Evolutionary conservation across 1,140 invertebrate genomes (phyloP).

Genomic region (Stratiolaelaps scimitus): DNA sequence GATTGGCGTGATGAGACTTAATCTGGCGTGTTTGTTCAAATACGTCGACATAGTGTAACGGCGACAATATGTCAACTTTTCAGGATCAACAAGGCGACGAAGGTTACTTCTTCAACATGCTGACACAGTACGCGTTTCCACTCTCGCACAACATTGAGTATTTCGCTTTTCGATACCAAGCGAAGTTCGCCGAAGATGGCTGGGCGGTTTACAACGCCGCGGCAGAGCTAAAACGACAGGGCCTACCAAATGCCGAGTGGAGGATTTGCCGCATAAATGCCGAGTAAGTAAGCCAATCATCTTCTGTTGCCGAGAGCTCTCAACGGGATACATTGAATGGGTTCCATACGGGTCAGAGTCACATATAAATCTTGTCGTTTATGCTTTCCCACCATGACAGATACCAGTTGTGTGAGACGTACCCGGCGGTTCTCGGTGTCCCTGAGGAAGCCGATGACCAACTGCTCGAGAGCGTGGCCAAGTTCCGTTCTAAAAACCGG

Average conservation of each 20-base stretch:
- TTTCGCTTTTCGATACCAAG: conserved; percentile 66
- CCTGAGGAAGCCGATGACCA: conserved; percentile 76
- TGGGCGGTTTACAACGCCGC: conserved; percentile 93
- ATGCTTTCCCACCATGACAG: too few species aligned
- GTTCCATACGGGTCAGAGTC: too few species aligned
- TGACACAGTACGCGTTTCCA: conserved; percentile 87
- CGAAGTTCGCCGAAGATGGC: conserved; percentile 74
- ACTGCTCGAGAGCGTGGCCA: conserved; percentile 64
- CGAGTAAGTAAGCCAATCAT: too few species aligned
- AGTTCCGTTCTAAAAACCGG: conserved; percentile 68
- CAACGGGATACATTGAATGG: too few species aligned
- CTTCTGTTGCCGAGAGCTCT: too few species aligned
- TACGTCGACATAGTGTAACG: too few species aligned
- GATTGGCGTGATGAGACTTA: too few species aligned
- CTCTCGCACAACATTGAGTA: conserved; percentile 69
- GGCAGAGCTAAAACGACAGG: conserved; percentile 81
- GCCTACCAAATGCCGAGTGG: conserved; percentile 90
- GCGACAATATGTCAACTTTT: too few species aligned
- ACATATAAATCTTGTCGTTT: too few species aligned
- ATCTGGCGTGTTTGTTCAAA: too few species aligned
- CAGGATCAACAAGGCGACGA: too few species aligned
- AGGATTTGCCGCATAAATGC: conserved; percentile 86
- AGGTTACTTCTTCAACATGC: conserved; percentile 87
- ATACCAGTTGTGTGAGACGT: conserved; percentile 89
- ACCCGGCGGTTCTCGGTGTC: conserved; percentile 82